Conservation (phyloP, 2,113 vertebrate species). For the Microcebus ravelobensis region DNA sequence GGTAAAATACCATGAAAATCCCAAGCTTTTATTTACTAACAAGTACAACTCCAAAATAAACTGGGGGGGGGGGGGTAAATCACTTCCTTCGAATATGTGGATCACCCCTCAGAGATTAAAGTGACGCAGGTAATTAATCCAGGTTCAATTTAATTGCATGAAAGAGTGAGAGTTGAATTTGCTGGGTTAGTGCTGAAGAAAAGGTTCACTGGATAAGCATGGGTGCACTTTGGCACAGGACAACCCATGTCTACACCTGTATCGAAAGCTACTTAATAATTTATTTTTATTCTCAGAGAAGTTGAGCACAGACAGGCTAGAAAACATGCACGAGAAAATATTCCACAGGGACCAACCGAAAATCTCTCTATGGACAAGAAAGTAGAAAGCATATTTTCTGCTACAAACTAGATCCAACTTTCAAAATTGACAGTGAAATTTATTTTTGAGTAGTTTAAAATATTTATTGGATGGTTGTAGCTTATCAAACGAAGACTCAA, state of each 20-base stretch:
- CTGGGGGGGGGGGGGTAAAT: not conserved
- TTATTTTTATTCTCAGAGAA: not conserved
- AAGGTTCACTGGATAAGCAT: too few relatives aligned
- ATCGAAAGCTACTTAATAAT: not conserved
- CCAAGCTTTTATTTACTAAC: not conserved
- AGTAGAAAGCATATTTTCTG: not conserved
- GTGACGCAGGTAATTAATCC: slow-evolving; percentile 64
- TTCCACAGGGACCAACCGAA: not conserved
- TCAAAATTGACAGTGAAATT: not conserved
- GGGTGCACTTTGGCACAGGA: accelerated
- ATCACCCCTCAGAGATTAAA: slow-evolving; percentile 10
- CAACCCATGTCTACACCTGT: not conserved
- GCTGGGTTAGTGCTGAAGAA: not conserved
- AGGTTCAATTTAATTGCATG: not conserved
- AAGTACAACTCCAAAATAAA: not conserved
- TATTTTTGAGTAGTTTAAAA: not conserved
- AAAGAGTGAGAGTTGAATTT: too few relatives aligned
- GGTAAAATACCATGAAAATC: not conserved
- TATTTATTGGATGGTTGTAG: not conserved
- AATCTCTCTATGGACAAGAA: not conserved
- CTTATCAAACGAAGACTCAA: not conserved
- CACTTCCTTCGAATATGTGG: not conserved
- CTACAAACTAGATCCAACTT: not conserved
- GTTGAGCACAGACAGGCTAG: not conserved
- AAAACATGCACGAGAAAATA: not conserved